Percentiles rank a stretch among this genome's conserved stretches.
These are phyloP conservation scores for Bettongia penicillata DNA, from an alignment of 2,113 vertebrate genomes.

Conservation along the genomic window DNA sequence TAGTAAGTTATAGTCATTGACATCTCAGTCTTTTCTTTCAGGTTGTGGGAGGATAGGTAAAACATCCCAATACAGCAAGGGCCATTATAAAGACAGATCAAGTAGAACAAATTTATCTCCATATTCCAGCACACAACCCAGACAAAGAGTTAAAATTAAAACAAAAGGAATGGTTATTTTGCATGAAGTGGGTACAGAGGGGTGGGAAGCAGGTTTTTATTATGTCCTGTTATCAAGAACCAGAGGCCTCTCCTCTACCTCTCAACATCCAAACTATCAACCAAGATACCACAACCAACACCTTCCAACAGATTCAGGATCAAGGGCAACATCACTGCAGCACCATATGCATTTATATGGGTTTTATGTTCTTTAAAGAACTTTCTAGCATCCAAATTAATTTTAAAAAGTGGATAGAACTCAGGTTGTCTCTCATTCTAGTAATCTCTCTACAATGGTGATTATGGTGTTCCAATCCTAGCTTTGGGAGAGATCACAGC, in stretches of 20 bases:
- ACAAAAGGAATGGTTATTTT: background rate
- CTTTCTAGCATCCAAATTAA: background rate
- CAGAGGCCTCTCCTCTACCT: background rate
- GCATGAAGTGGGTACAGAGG: background rate
- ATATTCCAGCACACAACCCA: background rate
- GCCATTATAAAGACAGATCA: background rate
- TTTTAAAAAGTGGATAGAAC: background rate
- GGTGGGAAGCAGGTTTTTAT: background rate
- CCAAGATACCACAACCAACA: background rate
- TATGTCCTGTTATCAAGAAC: slow-evolving; percentile 17
- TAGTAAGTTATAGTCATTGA: background rate
- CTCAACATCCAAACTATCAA: slow-evolving; percentile 14
- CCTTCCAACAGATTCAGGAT: background rate
- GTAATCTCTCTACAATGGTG: background rate
- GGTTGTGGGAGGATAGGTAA: slow-evolving; percentile 8
- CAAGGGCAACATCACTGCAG: background rate
- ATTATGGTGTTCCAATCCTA: background rate
- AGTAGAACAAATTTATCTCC: slow-evolving; percentile 13
- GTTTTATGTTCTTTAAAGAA: background rate
- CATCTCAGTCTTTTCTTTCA: slow-evolving; percentile 15
- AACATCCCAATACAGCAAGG: background rate
- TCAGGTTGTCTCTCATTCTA: background rate
- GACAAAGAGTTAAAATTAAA: slow-evolving; percentile 6
- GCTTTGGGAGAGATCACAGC: background rate
- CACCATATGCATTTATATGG: background rate